Conservation (phyloP, 2,113 vertebrate genomes). For the Rhinopomastus cyanomelas region DNA sequence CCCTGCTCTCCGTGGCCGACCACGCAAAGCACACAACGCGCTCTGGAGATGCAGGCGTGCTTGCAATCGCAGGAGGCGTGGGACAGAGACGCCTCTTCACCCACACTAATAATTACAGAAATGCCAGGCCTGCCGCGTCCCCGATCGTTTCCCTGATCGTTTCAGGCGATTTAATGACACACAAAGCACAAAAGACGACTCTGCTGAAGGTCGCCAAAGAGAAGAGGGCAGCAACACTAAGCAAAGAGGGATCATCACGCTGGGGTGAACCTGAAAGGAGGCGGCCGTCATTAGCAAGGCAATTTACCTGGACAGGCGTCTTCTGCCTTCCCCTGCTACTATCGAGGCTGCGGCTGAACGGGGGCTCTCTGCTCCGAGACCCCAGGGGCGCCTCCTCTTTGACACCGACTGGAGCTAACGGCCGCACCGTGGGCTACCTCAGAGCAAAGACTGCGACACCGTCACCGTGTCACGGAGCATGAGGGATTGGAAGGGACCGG, state of each 20-base stretch:
- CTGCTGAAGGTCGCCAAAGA: constrained; percentile 68
- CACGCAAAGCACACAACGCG: not conserved
- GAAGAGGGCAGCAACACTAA: constrained; percentile 67
- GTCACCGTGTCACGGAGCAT: no score
- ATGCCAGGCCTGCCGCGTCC: constrained; percentile 42
- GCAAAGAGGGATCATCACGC: constrained; percentile 65
- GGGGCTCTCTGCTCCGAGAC: constrained; percentile 27
- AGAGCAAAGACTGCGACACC: no score
- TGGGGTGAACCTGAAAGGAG: constrained; percentile 58
- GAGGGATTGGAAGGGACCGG: no score
- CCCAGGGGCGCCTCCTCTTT: no score
- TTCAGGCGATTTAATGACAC: constrained; percentile 68
- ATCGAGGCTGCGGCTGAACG: constrained; percentile 65
- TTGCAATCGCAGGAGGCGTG: constrained; percentile 36
- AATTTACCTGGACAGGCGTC: constrained; percentile 62
- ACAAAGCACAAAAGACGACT: constrained; percentile 61
- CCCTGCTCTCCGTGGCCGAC: not conserved
- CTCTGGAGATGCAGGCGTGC: constrained; percentile 45
- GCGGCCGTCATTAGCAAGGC: constrained; percentile 69
- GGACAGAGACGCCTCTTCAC: constrained; percentile 53
- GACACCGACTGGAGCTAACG: no score
- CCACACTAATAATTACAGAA: constrained; percentile 75
- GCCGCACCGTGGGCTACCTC: no score
- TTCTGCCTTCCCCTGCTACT: constrained; percentile 65
- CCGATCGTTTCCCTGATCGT: constrained; percentile 60